Percentiles rank a stretch among this genome's conserved stretches.
phyloP scores from a whole-genome alignment of 2,113 vertebrate species.

The Nothobranchius kuhntae region DNA sequence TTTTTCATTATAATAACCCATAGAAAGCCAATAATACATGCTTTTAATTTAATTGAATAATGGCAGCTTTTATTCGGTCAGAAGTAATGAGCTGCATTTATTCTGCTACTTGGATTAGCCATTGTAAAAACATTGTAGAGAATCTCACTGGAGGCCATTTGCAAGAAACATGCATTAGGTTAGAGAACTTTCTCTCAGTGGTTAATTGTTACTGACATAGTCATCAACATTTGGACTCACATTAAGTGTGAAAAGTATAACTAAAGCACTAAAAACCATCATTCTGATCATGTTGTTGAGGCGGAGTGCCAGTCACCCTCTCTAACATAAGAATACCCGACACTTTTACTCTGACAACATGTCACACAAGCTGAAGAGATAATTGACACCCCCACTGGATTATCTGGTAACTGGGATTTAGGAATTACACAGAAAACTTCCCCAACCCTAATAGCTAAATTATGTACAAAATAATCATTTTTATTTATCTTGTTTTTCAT shows the following conservation, averaged over 20 bases:
- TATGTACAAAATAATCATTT: neutral
- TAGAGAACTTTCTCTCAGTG: neutral
- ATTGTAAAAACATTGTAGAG: neutral
- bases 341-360: slow-evolving; percentile 25
- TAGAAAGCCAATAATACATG: neutral
- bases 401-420: too few species aligned
- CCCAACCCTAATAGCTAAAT: too few species aligned
- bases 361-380: slow-evolving; percentile 10
- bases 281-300: slow-evolving; percentile 1
- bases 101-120: neutral
- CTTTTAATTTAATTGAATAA: slow-evolving; percentile 1
- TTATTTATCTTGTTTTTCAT: neutral
- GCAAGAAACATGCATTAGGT: neutral
- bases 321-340: neutral
- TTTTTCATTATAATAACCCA: too few species aligned
- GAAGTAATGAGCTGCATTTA: neutral
- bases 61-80: neutral
- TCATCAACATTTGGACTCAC: neutral
- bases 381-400: too few species aligned
- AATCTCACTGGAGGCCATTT: neutral
- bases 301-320: neutral
- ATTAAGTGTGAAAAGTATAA: neutral
- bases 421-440: neutral
- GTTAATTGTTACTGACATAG: neutral
- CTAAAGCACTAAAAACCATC: neutral